Evolutionary conservation across 2,113 vertebrate species (phyloP), one percentile per base, ranked within the genome.

Genomic region (Protobothrops mucrosquamatus): DNA sequence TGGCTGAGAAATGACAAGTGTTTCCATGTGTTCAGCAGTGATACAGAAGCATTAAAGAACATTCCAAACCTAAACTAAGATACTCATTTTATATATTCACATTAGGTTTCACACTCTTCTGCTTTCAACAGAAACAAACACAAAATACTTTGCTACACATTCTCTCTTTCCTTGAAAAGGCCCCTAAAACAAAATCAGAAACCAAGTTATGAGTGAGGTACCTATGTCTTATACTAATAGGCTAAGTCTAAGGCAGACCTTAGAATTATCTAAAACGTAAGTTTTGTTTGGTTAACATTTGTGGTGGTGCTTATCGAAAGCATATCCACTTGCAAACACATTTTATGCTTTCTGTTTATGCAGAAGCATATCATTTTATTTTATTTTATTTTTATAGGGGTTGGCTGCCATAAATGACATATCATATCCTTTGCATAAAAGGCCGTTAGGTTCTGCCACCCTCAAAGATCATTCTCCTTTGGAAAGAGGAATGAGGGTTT

Each of bases 1-100:
- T 94, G 0, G 0, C 26, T 95, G 93, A 94, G 92, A 94, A 94
- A 96, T 26, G 22, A 74, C 81, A 91, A 89, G 87, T 92, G 94
- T 93, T 95, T 95, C 92, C 92, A 94, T 96, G 96, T 96, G 92
- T 96, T 96, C 97, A 95, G 87, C 95, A 97, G 94, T 95, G 93
- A 95, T 97, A 97, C 93, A 95, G 94, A 97, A 97, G 94, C 93
- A 96, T 94, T 97, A 97, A 96, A 94, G 94, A 96, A 95, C 93
- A 93, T 92, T 96, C 95, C 97, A 95, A 97, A 96, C 96, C 94
- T 96, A 96, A 96, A 92, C 43, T 39, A 86, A 64, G 74, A 61
- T 86, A 52, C 20, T 20, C 92, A 96, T 96, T 92, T 96, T 95
- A 96, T 94, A 96, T 95, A 96, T 95, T 97, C 95, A 96, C 94